Percentiles rank a stretch among this genome's conserved stretches.
phyloP scores from a whole-genome alignment of 2,113 vertebrate genomes.

The Upupa epops region DNA sequence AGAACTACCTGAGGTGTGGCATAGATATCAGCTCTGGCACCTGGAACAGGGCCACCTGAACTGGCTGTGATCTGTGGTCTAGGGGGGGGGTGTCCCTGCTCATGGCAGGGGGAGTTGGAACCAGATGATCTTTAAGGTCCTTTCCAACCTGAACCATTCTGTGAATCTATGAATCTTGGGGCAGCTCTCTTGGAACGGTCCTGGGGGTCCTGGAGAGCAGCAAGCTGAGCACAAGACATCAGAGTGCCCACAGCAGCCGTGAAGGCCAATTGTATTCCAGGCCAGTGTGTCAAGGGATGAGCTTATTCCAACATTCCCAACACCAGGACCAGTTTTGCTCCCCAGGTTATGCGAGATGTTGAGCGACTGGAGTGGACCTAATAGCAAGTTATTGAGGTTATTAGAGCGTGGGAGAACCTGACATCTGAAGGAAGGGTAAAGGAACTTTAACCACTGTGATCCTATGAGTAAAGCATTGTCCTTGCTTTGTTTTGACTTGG shows the following conservation, averaged over 20 bases:
- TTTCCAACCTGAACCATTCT: too few relatives aligned
- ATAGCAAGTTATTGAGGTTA: background rate
- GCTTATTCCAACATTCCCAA: background rate
- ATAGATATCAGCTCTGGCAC: background rate
- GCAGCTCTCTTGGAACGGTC: background rate
- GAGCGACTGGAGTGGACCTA: background rate
- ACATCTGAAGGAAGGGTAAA: background rate
- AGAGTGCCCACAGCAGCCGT: background rate
- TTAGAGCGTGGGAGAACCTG: background rate
- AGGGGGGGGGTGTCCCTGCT: too few relatives aligned
- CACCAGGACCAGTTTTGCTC: background rate
- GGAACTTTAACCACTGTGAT: background rate
- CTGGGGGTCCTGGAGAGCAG: background rate
- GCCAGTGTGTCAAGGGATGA: background rate
- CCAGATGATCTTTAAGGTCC: too few relatives aligned
- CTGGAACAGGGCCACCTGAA: background rate
- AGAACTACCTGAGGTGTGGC: background rate
- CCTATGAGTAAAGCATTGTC: background rate
- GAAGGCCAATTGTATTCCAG: background rate
- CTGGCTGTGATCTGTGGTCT: too few relatives aligned
- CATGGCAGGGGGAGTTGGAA: too few relatives aligned
- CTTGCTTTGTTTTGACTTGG: background rate
- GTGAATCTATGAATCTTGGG: too few relatives aligned
- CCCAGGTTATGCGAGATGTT: background rate
- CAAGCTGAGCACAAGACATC: background rate